Evolutionary conservation across 2,113 vertebrate species (phyloP), one percentile per base, ranked within the genome.

Genomic region (Cephalopholis sonnerati): DNA sequence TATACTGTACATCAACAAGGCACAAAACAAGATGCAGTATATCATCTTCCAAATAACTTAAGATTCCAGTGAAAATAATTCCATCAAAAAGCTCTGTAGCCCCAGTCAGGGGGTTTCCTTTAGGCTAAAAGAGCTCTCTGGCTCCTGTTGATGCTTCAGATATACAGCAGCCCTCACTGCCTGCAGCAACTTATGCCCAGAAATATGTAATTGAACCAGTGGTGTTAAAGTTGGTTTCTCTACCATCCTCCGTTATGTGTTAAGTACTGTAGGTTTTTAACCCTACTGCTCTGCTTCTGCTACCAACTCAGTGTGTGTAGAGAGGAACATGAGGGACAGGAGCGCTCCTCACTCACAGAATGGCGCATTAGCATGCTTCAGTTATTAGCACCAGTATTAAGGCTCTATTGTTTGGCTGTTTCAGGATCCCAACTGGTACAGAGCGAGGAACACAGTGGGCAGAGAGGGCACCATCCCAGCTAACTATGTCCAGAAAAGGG

Each of bases 401-500:
- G 15, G 18, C 63, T 50, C 32, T 41, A 0, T 39, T 61, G 5
- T 70, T 77, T 22, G 20, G 1, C 2, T 25, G 5, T 89, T 91
- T 39, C 87, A 99, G 98, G 98, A 99, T 88, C 97, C 98, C 70
- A 99, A 99, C 90, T 99, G 98, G 98, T 99, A 99, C 96, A 98
- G 97, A 95, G 98, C 98, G 1, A 99, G 96, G 84, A 99, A 99
- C 95, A 96, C 97, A 9, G 96, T 95, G 85, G 98, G 98, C 86
- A 96, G 96, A 74, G 98, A 99, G 81, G 98, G 98, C 17, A 99
- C 97, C 93, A 99, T 99, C 79, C 98, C 98, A 0, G 98, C 98
- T 41, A 99, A 99, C 95, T 99, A 99, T 5, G 98, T 99, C 63
- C 98, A 99, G 96, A 99, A 99, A 88, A 93, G 98, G 74, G 98